These are phyloP conservation scores for Leptobrachium leishanense DNA, from an alignment of 2,113 vertebrate species.

Conservation along the genomic window DNA sequence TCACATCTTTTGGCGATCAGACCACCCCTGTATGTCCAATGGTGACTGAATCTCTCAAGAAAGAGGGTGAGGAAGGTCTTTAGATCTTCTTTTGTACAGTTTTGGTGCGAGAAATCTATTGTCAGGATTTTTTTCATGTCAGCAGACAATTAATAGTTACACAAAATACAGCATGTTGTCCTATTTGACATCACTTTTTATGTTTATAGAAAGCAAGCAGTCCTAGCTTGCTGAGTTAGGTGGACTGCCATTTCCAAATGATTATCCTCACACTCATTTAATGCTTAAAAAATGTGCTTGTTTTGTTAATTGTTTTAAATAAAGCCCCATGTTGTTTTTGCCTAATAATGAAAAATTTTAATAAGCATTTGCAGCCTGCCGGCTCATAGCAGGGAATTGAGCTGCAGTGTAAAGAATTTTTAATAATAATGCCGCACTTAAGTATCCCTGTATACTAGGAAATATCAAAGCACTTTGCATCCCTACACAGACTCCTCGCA, in stretches of 20 bases:
- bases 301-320: conserved; percentile 50
- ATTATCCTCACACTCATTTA: conserved; percentile 32
- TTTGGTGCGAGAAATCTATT: too few species aligned
- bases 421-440: conserved; percentile 48
- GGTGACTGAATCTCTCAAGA: too few species aligned
- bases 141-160: too few species aligned
- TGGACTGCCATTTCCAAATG: conserved; percentile 17
- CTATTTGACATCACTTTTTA: too few species aligned
- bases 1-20: too few species aligned
- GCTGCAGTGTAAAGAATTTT: conserved; percentile 44
- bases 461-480: conserved; percentile 46
- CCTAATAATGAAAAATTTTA: conserved; percentile 51
- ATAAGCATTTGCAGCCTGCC: conserved; percentile 47
- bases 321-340: conserved; percentile 49
- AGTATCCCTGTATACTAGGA: conserved; percentile 42
- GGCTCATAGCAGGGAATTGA: conserved; percentile 46
- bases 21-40: too few species aligned
- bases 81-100: too few species aligned
- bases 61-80: too few species aligned
- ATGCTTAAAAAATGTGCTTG: conserved; percentile 45
- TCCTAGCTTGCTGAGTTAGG: not conserved
- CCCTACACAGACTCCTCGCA: conserved; percentile 36
- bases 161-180: too few species aligned
- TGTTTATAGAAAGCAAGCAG: not conserved
- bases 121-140: too few species aligned